Evolutionary conservation across 2,888 invertebrate species (phyloP).

Genomic region (Aquatica leii): DNA sequence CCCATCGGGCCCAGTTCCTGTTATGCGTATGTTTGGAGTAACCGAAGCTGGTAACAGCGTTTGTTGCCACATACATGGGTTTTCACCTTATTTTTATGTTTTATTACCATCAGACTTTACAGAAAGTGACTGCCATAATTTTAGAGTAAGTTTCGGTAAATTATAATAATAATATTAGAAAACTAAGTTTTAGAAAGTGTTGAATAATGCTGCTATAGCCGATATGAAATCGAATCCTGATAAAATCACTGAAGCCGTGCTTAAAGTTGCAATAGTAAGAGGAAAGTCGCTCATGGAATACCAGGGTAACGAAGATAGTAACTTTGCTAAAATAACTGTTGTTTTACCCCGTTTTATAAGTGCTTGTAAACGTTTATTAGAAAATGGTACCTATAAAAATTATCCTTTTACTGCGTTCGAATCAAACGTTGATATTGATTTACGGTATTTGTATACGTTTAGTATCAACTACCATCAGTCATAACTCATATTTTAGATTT

Average conservation of each 20-base stretch:
- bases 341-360: conserved; percentile 85
- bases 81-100: conserved; percentile 95
- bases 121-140: conserved; percentile 67
- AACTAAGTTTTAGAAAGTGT: too few relatives aligned
- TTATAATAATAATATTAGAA: too few relatives aligned
- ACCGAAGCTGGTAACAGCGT: conserved; percentile 94
- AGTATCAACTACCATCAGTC: too few relatives aligned
- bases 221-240: conserved; percentile 85
- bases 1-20: conserved; percentile 80
- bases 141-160: conserved; percentile 68
- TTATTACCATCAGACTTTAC: conserved; percentile 80
- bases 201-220: conserved; percentile 79
- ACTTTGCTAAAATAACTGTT: conserved; percentile 87
- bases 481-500: conserved; percentile 76
- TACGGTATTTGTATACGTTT: conserved; percentile 71
- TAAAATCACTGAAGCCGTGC: conserved; percentile 78
- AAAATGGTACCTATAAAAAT: conserved; percentile 69
- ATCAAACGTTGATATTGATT: conserved; percentile 98
- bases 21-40: conserved; percentile 90
- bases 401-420: conserved; percentile 78
- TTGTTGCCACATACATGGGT: conserved; percentile 97
- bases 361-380: conserved; percentile 83
- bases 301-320: conserved; percentile 76
- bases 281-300: conserved; percentile 91
- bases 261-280: conserved; percentile 82